Evolutionary conservation across 2,113 vertebrate genomes (phyloP), one percentile per base, ranked within the genome.

Genomic region (Passer domesticus): DNA sequence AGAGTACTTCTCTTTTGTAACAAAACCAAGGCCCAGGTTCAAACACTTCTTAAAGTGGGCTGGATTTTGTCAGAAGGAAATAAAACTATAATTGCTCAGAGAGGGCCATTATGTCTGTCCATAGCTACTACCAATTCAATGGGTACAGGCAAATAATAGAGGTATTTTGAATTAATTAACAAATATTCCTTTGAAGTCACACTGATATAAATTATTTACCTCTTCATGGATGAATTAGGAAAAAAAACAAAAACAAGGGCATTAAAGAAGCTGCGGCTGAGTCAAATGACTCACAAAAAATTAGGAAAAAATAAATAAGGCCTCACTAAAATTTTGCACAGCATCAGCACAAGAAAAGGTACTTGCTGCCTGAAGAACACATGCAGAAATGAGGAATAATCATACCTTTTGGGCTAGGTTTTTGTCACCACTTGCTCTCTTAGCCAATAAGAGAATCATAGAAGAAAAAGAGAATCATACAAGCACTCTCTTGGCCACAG

Each of bases 381-480:
- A 23, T 24, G 3, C 3, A 74, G 21, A 93, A 80, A 47, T 1
- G 0, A 83, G 13, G 3, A 69, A 69, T 9, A 76, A 44, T 21
- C 11, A 4, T 12, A 90, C 18, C 20, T 89, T 70, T 50, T 13
- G 1, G 3, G 7, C 37, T 55, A 11, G 3, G 13, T n/a, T 72
- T 83, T 64, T 37, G 15, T 60, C 11, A 21, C 19, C 12, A 21
- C 2, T 5, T 55, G 6, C 30, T 67, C 15, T 50, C 35, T 59
- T 20, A 56, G 7, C 11, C 64, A 47, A 31, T 1, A 4, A 53
- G 5, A 68, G 5, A 49, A 49, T 33, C 11, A 11, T 41, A 41
- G 11, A 41, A 41, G 39, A 44, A 31, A 0, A 4, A 55, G 6
- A 66, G 4, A 46, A 50, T 27, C 11, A 10, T 5, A 24, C 1